Base-by-base conservation (phyloP, 1,140 invertebrate genomes). In the Zaprionus taronus region DNA sequence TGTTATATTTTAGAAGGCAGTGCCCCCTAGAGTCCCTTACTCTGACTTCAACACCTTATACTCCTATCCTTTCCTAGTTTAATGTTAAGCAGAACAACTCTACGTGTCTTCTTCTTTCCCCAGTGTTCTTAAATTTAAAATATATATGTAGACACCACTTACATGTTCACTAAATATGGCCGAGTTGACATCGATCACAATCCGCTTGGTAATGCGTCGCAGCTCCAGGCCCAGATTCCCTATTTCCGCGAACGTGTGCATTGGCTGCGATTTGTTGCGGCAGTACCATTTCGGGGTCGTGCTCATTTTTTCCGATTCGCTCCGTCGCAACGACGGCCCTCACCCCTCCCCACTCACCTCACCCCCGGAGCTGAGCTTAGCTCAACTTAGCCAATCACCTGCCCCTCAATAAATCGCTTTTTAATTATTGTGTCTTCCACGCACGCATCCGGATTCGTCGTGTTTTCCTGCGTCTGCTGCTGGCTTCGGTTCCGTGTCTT, bases 281-380 rank as follows among this genome's bases (percentile, higher is more conserved):
- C 91, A 92, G 86, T 92, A 92, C 91, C 91, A 92, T 76, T 92
- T 92, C 70, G 91, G 91, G 62, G 91, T 92, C 28, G 83, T 92
- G 74, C 91, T 91, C 91, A 92, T 92, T 84, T 91, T 86, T 91
- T 83, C 58, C 76, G 58, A 69, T 61, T 82, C 69, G 53, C 65
- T 63, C 68, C 79, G 41, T 69, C 66, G 57, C 68, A 44, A 49
- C 24, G 56, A 57, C 74, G 68, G 20, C 20, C 5, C 26, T 14
- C 31, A 3, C 26, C 41, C 17, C 67, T 36, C 67, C 31, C 20
- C 60, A 47, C 41, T 31, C 28, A 64, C 63, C 51, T 62, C 58
- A 53, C 53, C 58, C 58, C 53, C 66, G 57, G 61, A 69, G 61
- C 81, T 77, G 20, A 36, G 47, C 31, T n/a, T 47, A 17, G 24